Evolutionary conservation across 2,113 vertebrate genomes (phyloP), one percentile per base, ranked within the genome.

Genomic region (Pluvianellus socialis): DNA sequence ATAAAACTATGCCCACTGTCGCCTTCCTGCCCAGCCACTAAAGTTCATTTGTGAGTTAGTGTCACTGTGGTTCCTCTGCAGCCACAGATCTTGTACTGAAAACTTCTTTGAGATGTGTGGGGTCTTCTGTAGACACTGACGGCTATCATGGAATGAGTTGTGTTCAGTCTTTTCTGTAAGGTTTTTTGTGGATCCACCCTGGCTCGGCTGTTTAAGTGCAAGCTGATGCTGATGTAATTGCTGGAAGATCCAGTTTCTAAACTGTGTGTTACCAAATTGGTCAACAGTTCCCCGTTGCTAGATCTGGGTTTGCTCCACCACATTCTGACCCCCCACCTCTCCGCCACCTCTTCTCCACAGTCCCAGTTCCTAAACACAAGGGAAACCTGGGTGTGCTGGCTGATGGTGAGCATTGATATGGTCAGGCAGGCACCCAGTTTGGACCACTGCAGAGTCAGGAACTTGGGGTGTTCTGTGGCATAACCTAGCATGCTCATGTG

Each of bases 201-300:
- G 47, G 14, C 59, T 88, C 0, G 0, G 16, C 14, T 0, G 1
- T 45, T 56, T 6, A 22, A 70, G 62, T 33, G 23, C n/a, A 65
- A 77, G 55, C 9, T 0, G 0, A 38, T 47, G 49, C 3, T 0
- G 0, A 80, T 9, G 18, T 8, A 42, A 50, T 9, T 74, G 19
- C 44, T 80, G 40, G 12, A 66, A 88, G 55, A 9, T 20, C 30
- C 17, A 10, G 47, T 50, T 83, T 92, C 50, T 80, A 56, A 71
- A 22, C 12, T 6, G 3, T 38, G 12, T n/a, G 17, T 47, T 61
- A 85, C 56, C 38, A 85, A 27, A 90, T 12, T 55, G 7, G 24
- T 30, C 0, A 1, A 18, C n/a, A 59, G 38, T 63, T 85, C 44
- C 33, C 44, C 59, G 44, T 17, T 72, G 10, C 30, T 63, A 49